Base-by-base conservation (phyloP, 2,797 vertebrate genomes). In the Corythornis leucogaster region DNA sequence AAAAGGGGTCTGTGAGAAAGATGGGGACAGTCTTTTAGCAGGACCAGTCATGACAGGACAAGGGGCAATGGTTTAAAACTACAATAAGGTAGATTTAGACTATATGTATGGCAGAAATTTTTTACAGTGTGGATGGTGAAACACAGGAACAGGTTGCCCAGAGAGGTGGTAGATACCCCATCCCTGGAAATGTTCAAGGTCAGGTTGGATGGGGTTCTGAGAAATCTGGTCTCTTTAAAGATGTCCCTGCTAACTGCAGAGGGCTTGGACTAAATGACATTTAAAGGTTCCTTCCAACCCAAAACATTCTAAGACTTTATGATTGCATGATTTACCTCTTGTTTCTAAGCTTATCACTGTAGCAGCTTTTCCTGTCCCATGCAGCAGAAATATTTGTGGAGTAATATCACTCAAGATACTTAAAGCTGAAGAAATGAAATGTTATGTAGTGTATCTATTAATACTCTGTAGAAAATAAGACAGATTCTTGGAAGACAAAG, bases 391-490 rank as follows among this genome's bases (percentile, higher is more conserved):
- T 18, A 87, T 95, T 80, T 98, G 89, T 61, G 95, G 74, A 50
- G 95, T 98, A 95, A 93, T 97, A 84, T 94, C 84, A 86, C 95
- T 97, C 97, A 98, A 98, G 11, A 97, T 88, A 20, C 93, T 90
- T 80, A 98, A 94, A 53, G 98, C 97, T 40, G 96, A 97, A 59
- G 94, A 94, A 67, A 97, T 92, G 26, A 97, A 68, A n/a, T 54
- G 3, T 26, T 75, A 8, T 12, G 33, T 3, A 54, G 30, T 62
- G 96, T 98, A 95, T 98, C 97, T 77, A 71, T 22, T 31, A 91
- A 92, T 71, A 98, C 83, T 30, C 96, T 97, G 93, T 51, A 91
- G 94, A 67, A 96, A 73, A 55, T 48, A 40, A 54, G 22, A n/a
- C 8, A 64, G 61, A 50, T 40, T 58, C 28, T 62, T 22, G 61